A percentile compares a stretch with the other conserved stretches of the same genome.
These are phyloP conservation scores for Paramormyrops kingsleyae DNA, from an alignment of 2,113 vertebrate genomes.

Conservation along the genomic window DNA sequence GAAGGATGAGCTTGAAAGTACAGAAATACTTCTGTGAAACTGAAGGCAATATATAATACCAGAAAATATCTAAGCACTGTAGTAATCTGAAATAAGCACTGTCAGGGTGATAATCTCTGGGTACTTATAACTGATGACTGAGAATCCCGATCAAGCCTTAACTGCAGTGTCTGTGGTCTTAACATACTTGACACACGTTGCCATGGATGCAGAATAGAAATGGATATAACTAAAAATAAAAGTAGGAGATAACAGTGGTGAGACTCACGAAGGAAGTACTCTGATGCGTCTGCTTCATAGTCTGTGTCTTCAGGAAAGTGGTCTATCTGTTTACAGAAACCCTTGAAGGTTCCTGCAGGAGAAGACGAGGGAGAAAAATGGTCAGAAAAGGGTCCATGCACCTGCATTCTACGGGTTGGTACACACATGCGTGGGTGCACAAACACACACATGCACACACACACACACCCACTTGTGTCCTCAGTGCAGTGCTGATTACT, in stretches of 20 bases:
- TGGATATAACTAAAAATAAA: background rate
- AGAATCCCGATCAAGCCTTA: background rate
- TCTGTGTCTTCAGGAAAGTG: slow-evolving; percentile 97
- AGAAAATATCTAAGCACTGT: background rate
- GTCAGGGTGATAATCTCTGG: background rate
- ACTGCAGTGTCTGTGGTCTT: background rate
- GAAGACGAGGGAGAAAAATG: slow-evolving; percentile 31
- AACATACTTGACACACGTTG: background rate
- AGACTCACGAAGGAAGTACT: slow-evolving; percentile 98
- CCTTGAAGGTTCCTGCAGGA: slow-evolving; percentile 93
- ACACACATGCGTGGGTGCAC: background rate
- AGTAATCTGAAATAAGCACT: background rate
- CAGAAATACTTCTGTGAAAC: slow-evolving; percentile 8
- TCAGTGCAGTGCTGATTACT: background rate
- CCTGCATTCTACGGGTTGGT: background rate
- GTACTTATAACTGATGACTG: background rate
- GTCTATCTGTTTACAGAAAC: slow-evolving; percentile 99
- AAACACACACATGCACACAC: no score
- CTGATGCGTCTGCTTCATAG: slow-evolving; percentile 94
- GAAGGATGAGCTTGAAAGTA: slow-evolving; percentile 33
- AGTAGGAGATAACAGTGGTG: background rate
- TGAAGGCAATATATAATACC: background rate
- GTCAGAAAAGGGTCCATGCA: background rate
- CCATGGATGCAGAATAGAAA: background rate
- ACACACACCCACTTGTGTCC: background rate